These are phyloP conservation scores for Altica lythri DNA, from an alignment of 2,888 invertebrate species.

Conservation along the genomic window DNA sequence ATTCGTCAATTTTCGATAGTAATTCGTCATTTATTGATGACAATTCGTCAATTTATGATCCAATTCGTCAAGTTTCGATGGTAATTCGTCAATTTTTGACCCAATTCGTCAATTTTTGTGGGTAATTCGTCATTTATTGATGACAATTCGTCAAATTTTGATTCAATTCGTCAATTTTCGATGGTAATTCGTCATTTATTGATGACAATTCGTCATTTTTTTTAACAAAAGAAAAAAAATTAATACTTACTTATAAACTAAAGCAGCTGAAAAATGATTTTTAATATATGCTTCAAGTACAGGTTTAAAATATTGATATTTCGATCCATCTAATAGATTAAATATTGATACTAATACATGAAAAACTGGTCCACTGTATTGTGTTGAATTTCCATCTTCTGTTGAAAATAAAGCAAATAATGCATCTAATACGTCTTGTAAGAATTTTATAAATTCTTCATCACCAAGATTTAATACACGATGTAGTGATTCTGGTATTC, in stretches of 20 bases:
- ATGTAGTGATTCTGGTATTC: constrained; percentile 83
- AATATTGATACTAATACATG: constrained; percentile 91
- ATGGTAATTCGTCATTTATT: background rate
- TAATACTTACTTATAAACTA: constrained; percentile 83
- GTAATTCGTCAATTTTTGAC: background rate
- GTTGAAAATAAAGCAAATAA: constrained; percentile 92
- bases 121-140: too few species aligned
- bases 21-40: too few species aligned
- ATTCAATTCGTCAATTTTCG: too few species aligned
- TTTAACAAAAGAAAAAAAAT: constrained; percentile 37
- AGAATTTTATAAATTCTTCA: constrained; percentile 92
- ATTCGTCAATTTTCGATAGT: too few species aligned
- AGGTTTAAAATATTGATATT: constrained; percentile 93
- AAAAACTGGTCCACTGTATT: constrained; percentile 89
- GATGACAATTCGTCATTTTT: too few species aligned
- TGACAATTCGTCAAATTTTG: too few species aligned
- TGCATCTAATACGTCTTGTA: constrained; percentile 92
- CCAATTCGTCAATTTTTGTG: too few species aligned
- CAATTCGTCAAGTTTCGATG: too few species aligned
- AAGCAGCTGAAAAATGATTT: constrained; percentile 91
- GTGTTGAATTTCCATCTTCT: constrained; percentile 88
- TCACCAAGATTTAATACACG: constrained; percentile 81
- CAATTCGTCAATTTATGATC: too few species aligned
- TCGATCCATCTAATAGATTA: constrained; percentile 84
- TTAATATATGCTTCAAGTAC: constrained; percentile 94